phyloP scores from a whole-genome alignment of 2,797 vertebrate genomes.

The Lateolabrax maculatus region DNA sequence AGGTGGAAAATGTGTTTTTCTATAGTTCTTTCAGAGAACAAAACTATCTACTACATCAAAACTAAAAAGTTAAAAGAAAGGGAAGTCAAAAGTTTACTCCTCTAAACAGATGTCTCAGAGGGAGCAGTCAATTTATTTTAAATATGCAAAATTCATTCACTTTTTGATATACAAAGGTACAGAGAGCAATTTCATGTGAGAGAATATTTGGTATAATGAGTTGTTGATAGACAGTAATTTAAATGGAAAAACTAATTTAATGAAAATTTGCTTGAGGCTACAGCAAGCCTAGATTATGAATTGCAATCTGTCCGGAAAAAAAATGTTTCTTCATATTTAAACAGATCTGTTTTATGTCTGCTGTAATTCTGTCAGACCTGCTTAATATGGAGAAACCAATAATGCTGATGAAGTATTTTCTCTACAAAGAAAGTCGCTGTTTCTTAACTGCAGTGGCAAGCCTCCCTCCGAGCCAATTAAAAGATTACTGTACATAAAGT shows the following conservation, averaged over 20 bases:
- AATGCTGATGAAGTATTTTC: neutral
- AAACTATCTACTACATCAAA: conserved; percentile 45
- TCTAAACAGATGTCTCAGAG: conserved; percentile 9
- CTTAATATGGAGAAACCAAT: neutral
- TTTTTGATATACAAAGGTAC: conserved; percentile 14
- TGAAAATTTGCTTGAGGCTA: conserved; percentile 51
- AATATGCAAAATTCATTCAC: neutral
- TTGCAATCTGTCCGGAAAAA: conserved; percentile 31
- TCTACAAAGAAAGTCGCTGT: conserved; percentile 26
- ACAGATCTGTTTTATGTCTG: conserved; percentile 33
- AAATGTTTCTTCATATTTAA: neutral
- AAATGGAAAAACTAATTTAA: conserved; percentile 48
- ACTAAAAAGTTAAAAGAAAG: conserved; percentile 11
- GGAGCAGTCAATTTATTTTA: neutral
- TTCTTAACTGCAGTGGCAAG: neutral
- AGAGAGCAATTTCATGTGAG: conserved; percentile 15
- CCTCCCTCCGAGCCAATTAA: conserved; percentile 60
- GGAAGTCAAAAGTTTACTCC: conserved; percentile 24
- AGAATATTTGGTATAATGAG: conserved; percentile 37
- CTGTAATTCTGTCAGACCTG: conserved; percentile 19
- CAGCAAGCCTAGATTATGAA: conserved; percentile 32
- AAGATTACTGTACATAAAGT: conserved; percentile 42
- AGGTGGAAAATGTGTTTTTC: conserved; percentile 28
- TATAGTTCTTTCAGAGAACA: conserved; percentile 26
- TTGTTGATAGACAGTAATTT: conserved; percentile 54